Evolutionary conservation across 2,888 invertebrate genomes (phyloP), one percentile per base, ranked within the genome.

Genomic region (Cantharis flavilabris): DNA sequence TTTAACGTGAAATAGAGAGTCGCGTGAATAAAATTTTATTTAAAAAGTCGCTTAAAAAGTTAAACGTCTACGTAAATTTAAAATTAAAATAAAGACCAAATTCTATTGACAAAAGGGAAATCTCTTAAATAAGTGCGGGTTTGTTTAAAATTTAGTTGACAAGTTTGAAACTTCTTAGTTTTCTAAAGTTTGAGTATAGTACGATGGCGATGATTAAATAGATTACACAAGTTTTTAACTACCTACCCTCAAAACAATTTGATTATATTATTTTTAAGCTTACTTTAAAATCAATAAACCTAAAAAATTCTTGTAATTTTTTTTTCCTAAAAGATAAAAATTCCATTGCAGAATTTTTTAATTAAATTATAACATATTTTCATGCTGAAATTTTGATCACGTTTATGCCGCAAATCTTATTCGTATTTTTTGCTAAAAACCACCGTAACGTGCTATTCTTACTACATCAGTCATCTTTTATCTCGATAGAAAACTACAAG

Each of bases 381-480:
- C 49, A 49, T 49, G 49, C 49, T 49, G 49, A 49, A 49, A 49
- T 49, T 49, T 49, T 49, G 49, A n/a, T n/a, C 49, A 49, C 49
- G 49, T 49, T 49, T n/a, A 49, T 49, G 49, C 49, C 67, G 72
- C 72, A 20, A 71, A 72, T 23, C 49, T 49, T 49, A 49, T 49
- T 49, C 49, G 49, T 49, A 49, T 49, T 49, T 49, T 49, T 49
- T 49, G n/a, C 49, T 49, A 49, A 49, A 49, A 49, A 49, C n/a
- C 49, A n/a, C 49, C 9, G 30, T 64, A 71, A 28, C 63, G 64
- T 16, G 63, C 30, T 70, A 62, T 26, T 73, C 26, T 73, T 63
- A 69, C 69, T 67, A 62, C 69, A 72, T 67, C 69, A 30, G 23
- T 70, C 69, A 69, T 69, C 69, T 71, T 67, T 75, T 75, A 71